Conservation (phyloP, 2,797 vertebrate species). For the Sibirionetta formosa region DNA sequence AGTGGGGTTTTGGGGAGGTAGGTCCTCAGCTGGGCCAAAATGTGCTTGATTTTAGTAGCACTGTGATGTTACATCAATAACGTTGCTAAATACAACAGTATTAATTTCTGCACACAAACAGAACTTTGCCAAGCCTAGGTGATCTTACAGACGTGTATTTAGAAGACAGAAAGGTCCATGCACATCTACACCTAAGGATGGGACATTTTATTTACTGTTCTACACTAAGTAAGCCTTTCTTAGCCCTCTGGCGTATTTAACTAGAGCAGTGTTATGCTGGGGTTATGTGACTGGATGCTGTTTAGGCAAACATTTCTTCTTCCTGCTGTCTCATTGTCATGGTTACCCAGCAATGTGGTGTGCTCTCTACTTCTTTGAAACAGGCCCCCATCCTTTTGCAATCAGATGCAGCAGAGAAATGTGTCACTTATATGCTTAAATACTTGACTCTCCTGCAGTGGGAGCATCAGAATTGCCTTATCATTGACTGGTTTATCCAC, state of each 20-base stretch:
- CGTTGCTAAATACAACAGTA: background rate
- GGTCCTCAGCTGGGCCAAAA: background rate
- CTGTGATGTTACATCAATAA: background rate
- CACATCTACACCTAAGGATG: background rate
- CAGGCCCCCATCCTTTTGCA: conserved; percentile 35
- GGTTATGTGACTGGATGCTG: conserved; percentile 67
- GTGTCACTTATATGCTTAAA: conserved; percentile 13
- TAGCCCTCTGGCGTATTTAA: conserved; percentile 51
- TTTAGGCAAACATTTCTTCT: conserved; percentile 72
- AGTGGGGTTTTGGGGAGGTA: background rate
- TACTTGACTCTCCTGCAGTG: conserved; percentile 8
- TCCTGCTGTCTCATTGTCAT: conserved; percentile 76
- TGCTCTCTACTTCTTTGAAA: conserved; percentile 25
- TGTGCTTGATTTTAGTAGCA: background rate
- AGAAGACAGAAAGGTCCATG: background rate
- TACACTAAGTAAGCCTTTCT: background rate
- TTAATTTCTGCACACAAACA: background rate
- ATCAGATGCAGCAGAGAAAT: conserved; percentile 43
- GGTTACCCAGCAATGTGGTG: conserved; percentile 66
- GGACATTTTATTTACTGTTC: conserved; percentile 4
- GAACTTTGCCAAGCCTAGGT: background rate
- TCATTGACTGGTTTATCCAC: background rate
- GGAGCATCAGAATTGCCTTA: conserved; percentile 29
- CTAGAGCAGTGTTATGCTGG: conserved; percentile 28
- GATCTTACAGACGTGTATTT: background rate